Base-by-base conservation (phyloP, 2,797 vertebrate genomes). In the Brachyalestes nurse region DNA sequence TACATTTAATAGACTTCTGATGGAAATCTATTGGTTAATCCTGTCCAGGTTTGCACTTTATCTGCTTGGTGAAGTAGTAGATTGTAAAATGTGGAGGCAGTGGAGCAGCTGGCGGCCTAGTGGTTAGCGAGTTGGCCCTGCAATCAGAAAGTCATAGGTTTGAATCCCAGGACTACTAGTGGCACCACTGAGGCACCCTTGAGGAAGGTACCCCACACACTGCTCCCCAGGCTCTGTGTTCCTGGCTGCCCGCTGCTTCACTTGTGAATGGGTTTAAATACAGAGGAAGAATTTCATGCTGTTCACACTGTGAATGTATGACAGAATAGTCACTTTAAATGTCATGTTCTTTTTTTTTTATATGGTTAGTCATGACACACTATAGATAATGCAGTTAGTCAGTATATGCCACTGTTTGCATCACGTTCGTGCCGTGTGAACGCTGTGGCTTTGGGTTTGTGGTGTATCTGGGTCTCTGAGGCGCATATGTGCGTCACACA, bases 401-500 rank as follows among this genome's bases (percentile, higher is more conserved):
- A 16, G 6, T 67, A 53, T 73, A 45, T 8, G 17, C 38, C 25
- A 19, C 42, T 40, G 5, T 58, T 74, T 72, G 42, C 58, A 65
- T 61, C 66, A 67, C 9, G 17, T 55, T 42, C 75, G 61, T 28
- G 58, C 40, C 65, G 58, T 12, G 7, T 23, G n/a, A 47, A 51
- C 3, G 1, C 38, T 72, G 51, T 57, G 51, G 74, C 34, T 62
- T 58, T 16, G 34, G 7, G 40, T 79, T 71, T 71, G 61, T 28
- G 60, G 34, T 55, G 70, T 72, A 51, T 75, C 64, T 58, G 53
- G 73, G 66, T 79, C 71, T 65, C 49, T 10, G 75, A 64, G 75
- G 57, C 49, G 57, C 47, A 23, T 19, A 51, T 45, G 75, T 79
- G 79, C 45, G 45, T 83, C 72, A 80, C 34, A n/a, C 77, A 58